Evolutionary conservation across 2,113 vertebrate species (phyloP).

Genomic region (Elaphurus davidianus): DNA sequence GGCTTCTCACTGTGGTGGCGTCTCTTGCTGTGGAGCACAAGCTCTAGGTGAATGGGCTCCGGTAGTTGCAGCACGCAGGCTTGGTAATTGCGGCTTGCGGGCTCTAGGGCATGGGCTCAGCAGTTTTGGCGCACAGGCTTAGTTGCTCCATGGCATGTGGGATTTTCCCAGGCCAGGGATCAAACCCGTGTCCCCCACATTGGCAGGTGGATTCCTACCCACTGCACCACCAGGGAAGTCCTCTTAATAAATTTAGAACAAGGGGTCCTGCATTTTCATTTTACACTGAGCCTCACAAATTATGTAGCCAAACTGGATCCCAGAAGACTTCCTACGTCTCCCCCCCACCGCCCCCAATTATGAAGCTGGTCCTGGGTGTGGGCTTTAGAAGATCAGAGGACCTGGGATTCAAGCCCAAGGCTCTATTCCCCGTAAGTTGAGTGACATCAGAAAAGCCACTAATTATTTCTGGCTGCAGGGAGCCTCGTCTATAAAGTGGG

Average conservation of each 20-base stretch:
- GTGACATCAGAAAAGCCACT: slow-evolving; percentile 34
- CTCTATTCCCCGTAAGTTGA: neutral
- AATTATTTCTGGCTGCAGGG: neutral
- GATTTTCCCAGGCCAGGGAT: neutral
- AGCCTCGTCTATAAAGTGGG: neutral
- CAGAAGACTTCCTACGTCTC: too few relatives aligned
- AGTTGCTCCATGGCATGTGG: neutral
- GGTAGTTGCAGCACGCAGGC: neutral
- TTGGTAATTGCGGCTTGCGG: neutral
- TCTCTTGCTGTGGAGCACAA: neutral
- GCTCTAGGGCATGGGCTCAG: neutral
- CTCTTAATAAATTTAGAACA: neutral
- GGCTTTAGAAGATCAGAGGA: neutral
- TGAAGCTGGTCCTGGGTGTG: neutral
- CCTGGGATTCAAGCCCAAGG: slow-evolving; percentile 1
- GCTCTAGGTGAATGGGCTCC: neutral
- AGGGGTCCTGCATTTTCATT: neutral
- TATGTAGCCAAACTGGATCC: too few relatives aligned
- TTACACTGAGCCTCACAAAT: too few relatives aligned
- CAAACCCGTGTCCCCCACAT: neutral
- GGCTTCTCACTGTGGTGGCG: neutral
- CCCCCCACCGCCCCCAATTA: neutral
- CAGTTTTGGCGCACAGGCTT: neutral
- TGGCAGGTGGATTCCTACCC: neutral
- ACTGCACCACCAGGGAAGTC: neutral